A percentile compares a stretch with the other conserved stretches of the same genome.
phyloP scores from a whole-genome alignment of 2,797 vertebrate genomes.

The Myotis planiceps region DNA sequence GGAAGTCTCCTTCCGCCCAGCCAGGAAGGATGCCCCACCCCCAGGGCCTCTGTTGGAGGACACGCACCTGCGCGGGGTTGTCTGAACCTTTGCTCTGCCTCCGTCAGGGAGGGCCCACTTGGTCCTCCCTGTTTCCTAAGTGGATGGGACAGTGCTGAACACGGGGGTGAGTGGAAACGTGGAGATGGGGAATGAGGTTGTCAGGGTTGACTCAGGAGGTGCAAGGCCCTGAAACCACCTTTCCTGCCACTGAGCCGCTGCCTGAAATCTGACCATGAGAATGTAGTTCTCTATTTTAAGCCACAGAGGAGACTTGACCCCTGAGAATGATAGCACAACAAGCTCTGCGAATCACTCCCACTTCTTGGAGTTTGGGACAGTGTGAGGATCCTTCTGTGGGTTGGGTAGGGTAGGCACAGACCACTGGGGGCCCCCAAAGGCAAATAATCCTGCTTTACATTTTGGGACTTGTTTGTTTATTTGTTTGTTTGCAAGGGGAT shows the following conservation, averaged over 20 bases:
- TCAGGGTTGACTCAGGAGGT: not conserved
- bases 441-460: not conserved
- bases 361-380: not conserved
- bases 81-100: not conserved
- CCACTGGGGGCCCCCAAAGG: not conserved
- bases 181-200: not conserved
- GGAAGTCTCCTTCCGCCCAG: not conserved
- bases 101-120: not conserved
- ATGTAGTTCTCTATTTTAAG: conserved; percentile 44
- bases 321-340: not conserved
- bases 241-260: not conserved
- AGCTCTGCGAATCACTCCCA: not conserved
- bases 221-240: not conserved
- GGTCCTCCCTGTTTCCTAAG: not conserved
- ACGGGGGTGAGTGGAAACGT: accelerated
- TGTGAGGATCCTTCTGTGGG: not conserved
- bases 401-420: not conserved
- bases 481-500: not conserved
- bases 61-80: accelerated
- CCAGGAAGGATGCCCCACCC: not conserved
- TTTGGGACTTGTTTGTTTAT: not conserved
- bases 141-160: not conserved
- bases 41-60: not conserved
- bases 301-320: not conserved
- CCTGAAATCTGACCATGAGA: not conserved